Percentiles rank a stretch among this genome's conserved stretches.
These are phyloP conservation scores for Myotis brandtii DNA, from an alignment of 2,113 vertebrate genomes.

Conservation along the genomic window DNA sequence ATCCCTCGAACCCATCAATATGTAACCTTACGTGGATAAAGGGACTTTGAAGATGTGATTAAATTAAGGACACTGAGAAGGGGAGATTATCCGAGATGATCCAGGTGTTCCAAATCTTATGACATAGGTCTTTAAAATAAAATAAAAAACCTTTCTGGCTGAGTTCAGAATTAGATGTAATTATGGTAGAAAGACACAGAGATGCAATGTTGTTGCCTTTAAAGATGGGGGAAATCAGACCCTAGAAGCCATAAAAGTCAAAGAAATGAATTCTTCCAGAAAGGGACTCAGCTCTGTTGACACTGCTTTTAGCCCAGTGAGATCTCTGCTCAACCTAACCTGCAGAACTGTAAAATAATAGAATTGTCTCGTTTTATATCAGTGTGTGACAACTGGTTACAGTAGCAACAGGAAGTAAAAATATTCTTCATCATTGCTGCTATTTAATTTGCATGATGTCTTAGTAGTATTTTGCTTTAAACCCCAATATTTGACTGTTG, in stretches of 20 bases:
- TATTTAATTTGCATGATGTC: background rate
- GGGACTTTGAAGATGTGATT: background rate
- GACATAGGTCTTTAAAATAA: background rate
- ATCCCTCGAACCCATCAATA: background rate
- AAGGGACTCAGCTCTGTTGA: background rate
- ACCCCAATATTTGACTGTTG: slow-evolving; percentile 50
- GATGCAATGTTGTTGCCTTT: background rate
- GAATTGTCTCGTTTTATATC: background rate
- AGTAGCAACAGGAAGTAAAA: background rate
- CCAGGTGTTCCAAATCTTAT: background rate
- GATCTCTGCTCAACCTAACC: background rate
- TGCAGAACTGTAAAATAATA: background rate
- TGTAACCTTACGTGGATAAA: background rate
- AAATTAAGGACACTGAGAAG: slow-evolving; percentile 2
- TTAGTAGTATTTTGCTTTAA: slow-evolving; percentile 34
- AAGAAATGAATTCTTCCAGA: background rate
- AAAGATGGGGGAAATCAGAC: background rate
- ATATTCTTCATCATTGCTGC: background rate
- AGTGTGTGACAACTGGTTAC: background rate
- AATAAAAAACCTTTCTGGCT: background rate
- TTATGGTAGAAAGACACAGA: background rate
- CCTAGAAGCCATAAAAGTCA: background rate
- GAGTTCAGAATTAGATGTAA: background rate
- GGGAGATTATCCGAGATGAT: background rate
- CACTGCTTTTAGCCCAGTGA: background rate